Conservation (phyloP, 2,888 invertebrate genomes). For the Microctonus hyperodae region DNA sequence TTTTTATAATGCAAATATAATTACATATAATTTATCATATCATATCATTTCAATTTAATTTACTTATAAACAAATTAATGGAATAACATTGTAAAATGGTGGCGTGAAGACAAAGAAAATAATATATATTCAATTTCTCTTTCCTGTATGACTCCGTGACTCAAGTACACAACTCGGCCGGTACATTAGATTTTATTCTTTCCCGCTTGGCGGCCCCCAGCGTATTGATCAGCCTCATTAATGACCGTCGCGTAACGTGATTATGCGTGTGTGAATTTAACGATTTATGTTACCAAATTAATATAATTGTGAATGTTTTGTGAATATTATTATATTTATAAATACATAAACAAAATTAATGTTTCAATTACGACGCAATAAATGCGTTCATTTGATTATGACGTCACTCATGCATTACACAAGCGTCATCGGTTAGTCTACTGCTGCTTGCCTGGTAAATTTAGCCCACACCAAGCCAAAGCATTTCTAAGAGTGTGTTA, state of each 20-base stretch:
- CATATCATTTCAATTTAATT: too few species aligned
- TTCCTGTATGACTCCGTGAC: too few species aligned
- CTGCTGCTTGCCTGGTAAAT: conserved; percentile 26
- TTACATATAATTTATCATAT: too few species aligned
- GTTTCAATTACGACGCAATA: conserved; percentile 28
- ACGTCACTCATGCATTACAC: conserved; percentile 57
- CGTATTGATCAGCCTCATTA: conserved; percentile 32
- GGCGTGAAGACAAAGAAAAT: too few species aligned
- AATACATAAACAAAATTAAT: not conserved
- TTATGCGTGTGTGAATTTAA: conserved; percentile 1
- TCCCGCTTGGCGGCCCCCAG: conserved; percentile 16
- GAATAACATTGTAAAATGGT: too few species aligned
- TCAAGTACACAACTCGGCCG: not conserved
- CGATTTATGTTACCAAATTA: not conserved
- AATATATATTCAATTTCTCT: too few species aligned
- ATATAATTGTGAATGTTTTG: not conserved
- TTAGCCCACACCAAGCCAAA: conserved; percentile 30
- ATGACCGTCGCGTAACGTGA: conserved; percentile 21
- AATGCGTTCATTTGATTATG: conserved; percentile 41
- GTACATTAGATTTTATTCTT: conserved; percentile 10
- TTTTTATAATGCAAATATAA: too few species aligned
- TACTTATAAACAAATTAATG: too few species aligned
- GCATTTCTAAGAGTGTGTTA: not conserved
- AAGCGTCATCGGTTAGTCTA: conserved; percentile 56
- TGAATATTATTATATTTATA: not conserved